Base-by-base conservation (phyloP, 2,888 invertebrate species). In the Orthosia incerta region DNA sequence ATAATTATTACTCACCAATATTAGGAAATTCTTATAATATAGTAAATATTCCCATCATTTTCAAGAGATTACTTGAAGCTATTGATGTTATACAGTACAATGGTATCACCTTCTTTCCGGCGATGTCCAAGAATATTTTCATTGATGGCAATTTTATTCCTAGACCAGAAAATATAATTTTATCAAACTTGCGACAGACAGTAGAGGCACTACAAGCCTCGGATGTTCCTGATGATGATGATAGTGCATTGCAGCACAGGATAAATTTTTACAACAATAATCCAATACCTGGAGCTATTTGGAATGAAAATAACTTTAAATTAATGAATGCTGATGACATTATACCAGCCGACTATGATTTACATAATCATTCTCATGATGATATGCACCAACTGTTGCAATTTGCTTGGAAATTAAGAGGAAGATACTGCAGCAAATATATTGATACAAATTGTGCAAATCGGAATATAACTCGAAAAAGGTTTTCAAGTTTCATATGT, bases 251-350 rank as follows among this genome's bases (percentile, higher is more conserved):
- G 57, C 31, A 15, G 18, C 31, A 57, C 18, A 31, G 57, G 11
- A 15, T n/a, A n/a, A 31, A n/a, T 12, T 57, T 57, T 57, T 57
- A 57, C 31, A 31, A 31, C 12, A n/a, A 57, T 12, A 57, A 57
- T 31, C 57, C 57, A 57, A 57, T 57, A 57, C 57, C 57, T 31
- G 57, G 57, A 13, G 57, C 57, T 57, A 57, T 57, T 31, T 57
- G 57, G 57, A 12, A 57, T 31, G 12, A 0, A 31, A 57, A 18
- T n/a, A 57, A 31, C 12, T 57, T 31, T 57, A 57, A 31, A 31
- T 57, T 57, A 31, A n/a, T 31, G 2, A 57, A 57, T 57, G 57
- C 57, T 57, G 57, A 57, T 57, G 57, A 57, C n/a, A 57, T 57
- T 57, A 57, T 57, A 12, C 57, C 57, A 57, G 31, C 57, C 9